Conservation (phyloP, 2,113 vertebrate genomes). For the Centropristis striata region DNA sequence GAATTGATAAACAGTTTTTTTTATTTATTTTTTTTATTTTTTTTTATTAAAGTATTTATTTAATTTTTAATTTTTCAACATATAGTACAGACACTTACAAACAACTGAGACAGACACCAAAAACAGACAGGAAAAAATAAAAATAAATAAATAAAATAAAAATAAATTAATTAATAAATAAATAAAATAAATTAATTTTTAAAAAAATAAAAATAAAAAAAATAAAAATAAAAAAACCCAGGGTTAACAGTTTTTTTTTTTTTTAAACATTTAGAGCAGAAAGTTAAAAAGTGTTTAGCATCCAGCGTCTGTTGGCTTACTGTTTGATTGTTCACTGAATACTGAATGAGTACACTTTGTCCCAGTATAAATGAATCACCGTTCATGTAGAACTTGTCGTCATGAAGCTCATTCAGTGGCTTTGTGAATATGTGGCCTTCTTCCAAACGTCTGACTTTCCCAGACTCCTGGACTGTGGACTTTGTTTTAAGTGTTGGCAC, state of each 20-base stretch:
- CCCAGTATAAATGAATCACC: constrained; percentile 18
- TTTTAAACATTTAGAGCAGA: not conserved
- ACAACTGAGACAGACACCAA: too few relatives aligned
- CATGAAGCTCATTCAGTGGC: not conserved
- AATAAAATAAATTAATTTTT: too few relatives aligned
- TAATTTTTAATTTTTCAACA: too few relatives aligned
- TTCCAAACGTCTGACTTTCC: constrained; percentile 20
- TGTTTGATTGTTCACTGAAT: not conserved
- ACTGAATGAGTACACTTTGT: not conserved
- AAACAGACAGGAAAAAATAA: too few relatives aligned
- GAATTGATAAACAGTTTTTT: constrained; percentile 27
- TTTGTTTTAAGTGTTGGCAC: constrained; percentile 18
- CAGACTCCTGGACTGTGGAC: constrained; percentile 49
- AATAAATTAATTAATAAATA: too few relatives aligned
- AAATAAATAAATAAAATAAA: too few relatives aligned
- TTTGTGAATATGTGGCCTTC: not conserved
- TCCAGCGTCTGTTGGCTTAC: not conserved
- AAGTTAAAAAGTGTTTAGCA: not conserved
- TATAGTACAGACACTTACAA: too few relatives aligned
- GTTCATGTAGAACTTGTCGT: not conserved
- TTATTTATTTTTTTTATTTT: too few relatives aligned
- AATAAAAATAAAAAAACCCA: too few relatives aligned
- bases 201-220: too few relatives aligned
- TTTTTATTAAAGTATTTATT: too few relatives aligned
- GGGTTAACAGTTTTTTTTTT: too few relatives aligned